Conservation (phyloP, 2,113 vertebrate species). For the Uropsilus gracilis region DNA sequence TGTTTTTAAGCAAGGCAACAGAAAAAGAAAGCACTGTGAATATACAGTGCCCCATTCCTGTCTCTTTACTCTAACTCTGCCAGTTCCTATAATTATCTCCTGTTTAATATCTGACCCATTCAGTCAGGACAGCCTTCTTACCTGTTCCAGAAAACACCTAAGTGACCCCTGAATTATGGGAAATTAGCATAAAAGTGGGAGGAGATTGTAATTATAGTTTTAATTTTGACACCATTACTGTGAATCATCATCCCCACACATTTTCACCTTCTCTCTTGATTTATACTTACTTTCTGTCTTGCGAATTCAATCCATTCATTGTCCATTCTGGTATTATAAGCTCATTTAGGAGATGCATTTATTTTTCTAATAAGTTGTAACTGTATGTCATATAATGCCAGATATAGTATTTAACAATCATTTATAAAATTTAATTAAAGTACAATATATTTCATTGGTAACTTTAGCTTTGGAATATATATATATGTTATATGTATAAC, state of each 20-base stretch:
- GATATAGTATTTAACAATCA: neutral
- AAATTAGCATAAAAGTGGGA: neutral
- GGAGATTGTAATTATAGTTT: neutral
- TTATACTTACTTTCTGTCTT: neutral
- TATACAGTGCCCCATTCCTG: neutral
- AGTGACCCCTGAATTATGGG: neutral
- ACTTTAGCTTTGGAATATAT: neutral
- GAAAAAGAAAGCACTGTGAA: neutral
- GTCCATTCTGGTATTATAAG: neutral
- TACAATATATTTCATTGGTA: neutral
- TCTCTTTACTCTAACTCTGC: neutral
- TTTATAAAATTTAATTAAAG: neutral
- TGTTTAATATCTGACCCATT: neutral
- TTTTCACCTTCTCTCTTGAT: neutral
- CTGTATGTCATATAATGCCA: neutral
- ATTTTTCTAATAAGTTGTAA: neutral
- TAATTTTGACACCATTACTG: slow-evolving; percentile 15
- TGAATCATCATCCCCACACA: neutral
- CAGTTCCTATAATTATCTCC: neutral
- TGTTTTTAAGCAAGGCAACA: neutral
- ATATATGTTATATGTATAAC: neutral
- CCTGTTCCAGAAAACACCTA: neutral
- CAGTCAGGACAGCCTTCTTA: neutral
- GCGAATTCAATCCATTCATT: slow-evolving; percentile 13
- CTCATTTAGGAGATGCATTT: neutral